Conservation (phyloP, 2,797 vertebrate species). For the Margarornis squamiger region DNA sequence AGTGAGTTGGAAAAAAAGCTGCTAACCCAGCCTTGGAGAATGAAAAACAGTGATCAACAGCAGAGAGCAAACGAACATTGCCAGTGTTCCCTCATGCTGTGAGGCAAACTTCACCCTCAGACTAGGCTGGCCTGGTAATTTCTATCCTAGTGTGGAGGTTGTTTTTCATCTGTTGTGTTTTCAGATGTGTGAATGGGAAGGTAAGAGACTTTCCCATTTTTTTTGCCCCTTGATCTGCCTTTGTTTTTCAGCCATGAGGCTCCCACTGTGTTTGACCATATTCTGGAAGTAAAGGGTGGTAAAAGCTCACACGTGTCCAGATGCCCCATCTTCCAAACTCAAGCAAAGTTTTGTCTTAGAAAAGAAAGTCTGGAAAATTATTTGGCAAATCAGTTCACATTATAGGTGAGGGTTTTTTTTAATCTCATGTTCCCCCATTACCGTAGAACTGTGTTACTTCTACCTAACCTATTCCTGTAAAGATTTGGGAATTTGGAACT, state of each 20-base stretch:
- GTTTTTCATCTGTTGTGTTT: background rate
- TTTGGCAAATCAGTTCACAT: background rate
- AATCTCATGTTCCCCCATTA: background rate
- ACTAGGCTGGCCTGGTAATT: background rate
- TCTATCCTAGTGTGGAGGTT: background rate
- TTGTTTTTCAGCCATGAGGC: background rate
- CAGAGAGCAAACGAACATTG: fast-evolving
- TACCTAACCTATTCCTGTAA: background rate
- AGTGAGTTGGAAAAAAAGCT: background rate
- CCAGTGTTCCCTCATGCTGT: background rate
- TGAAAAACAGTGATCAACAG: background rate
- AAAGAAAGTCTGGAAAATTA: background rate
- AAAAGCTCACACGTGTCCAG: background rate
- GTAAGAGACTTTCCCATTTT: background rate
- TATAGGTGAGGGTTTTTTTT: background rate
- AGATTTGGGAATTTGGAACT: background rate
- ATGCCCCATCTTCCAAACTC: background rate
- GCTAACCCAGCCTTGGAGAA: background rate
- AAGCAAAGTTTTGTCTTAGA: background rate
- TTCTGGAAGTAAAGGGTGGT: background rate
- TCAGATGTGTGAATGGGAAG: background rate
- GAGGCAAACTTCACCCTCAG: background rate
- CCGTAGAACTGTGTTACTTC: background rate
- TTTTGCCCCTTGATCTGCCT: background rate
- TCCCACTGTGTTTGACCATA: background rate